Evolutionary conservation across 2,888 invertebrate genomes (phyloP), one percentile per base, ranked within the genome.

Genomic region (Brachyptera putata): DNA sequence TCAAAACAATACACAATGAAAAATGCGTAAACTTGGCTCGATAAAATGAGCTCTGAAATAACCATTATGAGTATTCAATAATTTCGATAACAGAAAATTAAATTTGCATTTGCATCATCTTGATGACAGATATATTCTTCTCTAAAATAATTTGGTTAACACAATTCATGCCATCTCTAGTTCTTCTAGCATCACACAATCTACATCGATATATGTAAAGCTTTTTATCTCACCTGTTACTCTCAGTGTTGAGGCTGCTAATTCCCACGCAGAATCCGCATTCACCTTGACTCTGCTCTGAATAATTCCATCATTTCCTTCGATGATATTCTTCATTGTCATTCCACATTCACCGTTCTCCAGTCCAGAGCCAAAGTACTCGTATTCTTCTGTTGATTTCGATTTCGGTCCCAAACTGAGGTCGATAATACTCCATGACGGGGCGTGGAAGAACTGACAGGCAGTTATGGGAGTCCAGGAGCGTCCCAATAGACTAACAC

Each of bases 221-320:
- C n/a, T n/a, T n/a, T n/a, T n/a, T n/a, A n/a, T n/a, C 49, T 50
- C 30, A 50, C 49, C n/a, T 3, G 49, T 50, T 9, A 50, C 49
- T 5, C 49, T 3, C 1, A 50, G 26, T 3, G 49, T 50, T n/a
- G 26, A 14, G n/a, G 49, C 49, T 5, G 25, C 13, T 7, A 16
- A 30, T 30, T 26, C 26, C 49, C 49, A 50, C 30, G 26, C 49
- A 2, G 49, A 16, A 2, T 16, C 26, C 25, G 25, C 49, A n/a
- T n/a, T 14, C 14, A 26, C 9, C 49, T 26, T 24, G 26, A 50
- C 26, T 30, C 26, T 25, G 26, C 49, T 26, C 30, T 50, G 14
- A 16, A 50, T 26, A 14, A 50, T 30, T 2, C 49, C 49, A 30
- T 50, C 49, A 16, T 25, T 50, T 3, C 16, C 26, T 14, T 50